Evolutionary conservation across 30 jellyfish, hydroid and myxozoan genomes (phyloP).

Genomic region (Calvadosia cruxmelitensis): DNA sequence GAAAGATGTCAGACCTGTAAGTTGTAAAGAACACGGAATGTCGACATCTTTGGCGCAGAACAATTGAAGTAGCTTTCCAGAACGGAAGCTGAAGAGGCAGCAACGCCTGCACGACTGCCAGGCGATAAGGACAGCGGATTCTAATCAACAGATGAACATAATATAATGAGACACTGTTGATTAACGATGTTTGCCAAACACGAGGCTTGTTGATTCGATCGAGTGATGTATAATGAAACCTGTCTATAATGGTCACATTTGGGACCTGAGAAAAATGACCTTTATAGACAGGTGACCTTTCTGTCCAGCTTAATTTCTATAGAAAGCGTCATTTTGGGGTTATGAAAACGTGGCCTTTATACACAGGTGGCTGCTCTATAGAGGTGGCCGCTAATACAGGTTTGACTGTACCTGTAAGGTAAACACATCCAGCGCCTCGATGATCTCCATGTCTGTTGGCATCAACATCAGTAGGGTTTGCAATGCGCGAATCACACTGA

Average conservation of each 20-base stretch:
- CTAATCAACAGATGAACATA: constrained; percentile 7
- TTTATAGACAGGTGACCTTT: too few relatives aligned
- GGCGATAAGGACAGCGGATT: constrained; percentile 55
- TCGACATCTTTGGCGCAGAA: constrained; percentile 71
- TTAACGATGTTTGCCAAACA: too few relatives aligned
- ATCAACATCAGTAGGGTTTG: constrained; percentile 42
- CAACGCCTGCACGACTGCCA: constrained; percentile 30
- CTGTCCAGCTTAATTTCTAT: too few relatives aligned
- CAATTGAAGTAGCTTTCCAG: constrained; percentile 77
- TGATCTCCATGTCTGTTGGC: constrained; percentile 65
- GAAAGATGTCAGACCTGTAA: constrained; percentile 43
- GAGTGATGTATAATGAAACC: too few relatives aligned
- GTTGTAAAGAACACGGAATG: constrained; percentile 72
- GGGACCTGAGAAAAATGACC: too few relatives aligned
- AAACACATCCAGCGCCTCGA: constrained; percentile 65
- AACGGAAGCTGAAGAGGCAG: constrained; percentile 38
- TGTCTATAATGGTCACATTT: too few relatives aligned
- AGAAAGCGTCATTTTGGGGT: too few relatives aligned
- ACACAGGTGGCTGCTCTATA: too few relatives aligned
- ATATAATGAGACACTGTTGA: background rate
- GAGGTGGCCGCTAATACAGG: too few relatives aligned
- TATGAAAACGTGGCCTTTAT: too few relatives aligned
- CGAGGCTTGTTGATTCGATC: too few relatives aligned
- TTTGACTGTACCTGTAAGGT: constrained; percentile 31
- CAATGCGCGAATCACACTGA: constrained; percentile 55